These are phyloP conservation scores for Rhadinocentrus ornatus DNA, from an alignment of 2,797 vertebrate species.

Conservation along the genomic window DNA sequence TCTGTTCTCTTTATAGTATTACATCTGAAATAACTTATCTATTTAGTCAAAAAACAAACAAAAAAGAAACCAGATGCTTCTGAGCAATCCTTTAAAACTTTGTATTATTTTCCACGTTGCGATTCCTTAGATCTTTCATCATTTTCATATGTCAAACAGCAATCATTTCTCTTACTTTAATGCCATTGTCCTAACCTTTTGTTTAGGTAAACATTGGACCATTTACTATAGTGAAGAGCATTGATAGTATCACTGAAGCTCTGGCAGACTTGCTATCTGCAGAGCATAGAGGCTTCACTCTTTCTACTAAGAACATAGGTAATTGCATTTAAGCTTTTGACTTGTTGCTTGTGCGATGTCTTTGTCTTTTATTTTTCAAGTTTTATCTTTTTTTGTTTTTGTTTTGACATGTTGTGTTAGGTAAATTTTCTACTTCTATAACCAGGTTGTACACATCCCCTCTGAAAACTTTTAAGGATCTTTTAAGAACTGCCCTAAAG, in stretches of 20 bases:
- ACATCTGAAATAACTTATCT: neutral
- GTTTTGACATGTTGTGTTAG: too few species aligned
- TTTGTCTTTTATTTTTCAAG: too few species aligned
- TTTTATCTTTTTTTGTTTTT: too few species aligned
- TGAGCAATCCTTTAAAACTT: neutral
- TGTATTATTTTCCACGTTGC: neutral
- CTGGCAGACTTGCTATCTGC: conserved; percentile 77
- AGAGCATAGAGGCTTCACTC: conserved; percentile 71
- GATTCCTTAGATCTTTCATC: neutral
- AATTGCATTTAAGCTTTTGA: conserved; percentile 22
- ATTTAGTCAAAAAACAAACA: neutral
- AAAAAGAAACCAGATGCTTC: neutral
- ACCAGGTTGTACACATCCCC: too few species aligned
- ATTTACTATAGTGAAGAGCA: conserved; percentile 78
- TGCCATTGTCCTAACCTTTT: neutral
- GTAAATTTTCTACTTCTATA: too few species aligned
- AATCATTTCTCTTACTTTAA: neutral
- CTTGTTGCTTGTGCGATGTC: neutral
- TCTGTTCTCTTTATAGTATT: neutral
- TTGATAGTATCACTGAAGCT: conserved; percentile 78
- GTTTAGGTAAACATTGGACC: conserved; percentile 74
- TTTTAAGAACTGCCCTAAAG: too few species aligned
- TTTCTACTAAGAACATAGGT: conserved; percentile 85
- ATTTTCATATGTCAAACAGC: neutral
- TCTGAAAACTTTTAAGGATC: too few species aligned